phyloP scores from a whole-genome alignment of 2,888 invertebrate genomes.

The Helleia helle region DNA sequence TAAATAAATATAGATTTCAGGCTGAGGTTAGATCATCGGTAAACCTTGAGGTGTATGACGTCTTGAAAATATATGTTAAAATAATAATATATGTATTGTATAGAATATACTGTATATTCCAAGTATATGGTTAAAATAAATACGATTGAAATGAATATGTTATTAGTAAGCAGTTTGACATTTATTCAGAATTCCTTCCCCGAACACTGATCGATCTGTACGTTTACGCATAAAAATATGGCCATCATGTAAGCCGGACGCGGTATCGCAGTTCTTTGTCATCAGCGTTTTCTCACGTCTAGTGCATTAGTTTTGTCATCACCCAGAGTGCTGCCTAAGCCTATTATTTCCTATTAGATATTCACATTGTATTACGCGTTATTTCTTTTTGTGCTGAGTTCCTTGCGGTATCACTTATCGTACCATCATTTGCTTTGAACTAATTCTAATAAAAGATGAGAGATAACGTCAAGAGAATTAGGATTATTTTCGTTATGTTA shows the following conservation, averaged over 20 bases:
- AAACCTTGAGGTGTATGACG: neutral
- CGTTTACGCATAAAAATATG: conserved; percentile 8
- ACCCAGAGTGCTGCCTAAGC: conserved; percentile 22
- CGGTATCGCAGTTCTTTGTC: conserved; percentile 46
- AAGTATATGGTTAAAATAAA: too few relatives aligned
- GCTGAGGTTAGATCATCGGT: neutral
- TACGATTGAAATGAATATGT: neutral
- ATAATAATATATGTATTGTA: too few relatives aligned
- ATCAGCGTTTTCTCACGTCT: conserved; percentile 63
- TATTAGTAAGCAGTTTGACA: neutral
- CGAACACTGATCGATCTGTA: conserved; percentile 3
- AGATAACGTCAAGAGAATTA: too few relatives aligned
- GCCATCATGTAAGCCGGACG: conserved; percentile 42
- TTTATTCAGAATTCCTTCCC: neutral
- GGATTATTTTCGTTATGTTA: too few relatives aligned
- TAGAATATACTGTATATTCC: too few relatives aligned
- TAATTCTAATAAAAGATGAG: too few relatives aligned
- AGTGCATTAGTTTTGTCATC: conserved; percentile 62
- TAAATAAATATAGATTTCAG: too few relatives aligned
- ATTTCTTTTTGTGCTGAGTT: too few relatives aligned
- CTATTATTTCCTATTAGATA: conserved; percentile 16
- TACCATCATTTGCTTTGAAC: too few relatives aligned
- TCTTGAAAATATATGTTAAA: neutral
- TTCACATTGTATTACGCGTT: conserved; percentile 1
- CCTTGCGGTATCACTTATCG: too few relatives aligned